phyloP scores from a whole-genome alignment of 2,113 vertebrate genomes.

The Brachionichthys hirsutus region DNA sequence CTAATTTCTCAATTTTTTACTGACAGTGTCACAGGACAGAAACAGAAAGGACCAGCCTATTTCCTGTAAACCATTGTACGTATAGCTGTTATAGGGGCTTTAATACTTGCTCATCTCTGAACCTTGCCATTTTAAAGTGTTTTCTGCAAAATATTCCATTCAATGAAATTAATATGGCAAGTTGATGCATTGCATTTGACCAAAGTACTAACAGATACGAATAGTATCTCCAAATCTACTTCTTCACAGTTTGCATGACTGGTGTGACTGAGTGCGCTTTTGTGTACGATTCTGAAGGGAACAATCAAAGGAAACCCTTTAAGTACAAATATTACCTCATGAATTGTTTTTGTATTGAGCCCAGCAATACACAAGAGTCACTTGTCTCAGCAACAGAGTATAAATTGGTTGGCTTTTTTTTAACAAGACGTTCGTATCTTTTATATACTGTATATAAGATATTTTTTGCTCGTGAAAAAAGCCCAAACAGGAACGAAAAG shows the following conservation, averaged over 20 bases:
- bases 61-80: slow-evolving; percentile 65
- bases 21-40: slow-evolving; percentile 66
- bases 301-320: slow-evolving; percentile 83
- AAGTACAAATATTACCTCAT: slow-evolving; percentile 99
- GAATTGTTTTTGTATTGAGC: slow-evolving; percentile 87
- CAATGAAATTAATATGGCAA: slow-evolving; percentile 47
- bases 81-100: slow-evolving; percentile 76
- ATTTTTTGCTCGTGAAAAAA: slow-evolving; percentile 84
- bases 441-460: slow-evolving; percentile 91
- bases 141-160: slow-evolving; percentile 19
- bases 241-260: slow-evolving; percentile 67
- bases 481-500: slow-evolving; percentile 80
- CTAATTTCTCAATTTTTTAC: slow-evolving; percentile 34
- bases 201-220: slow-evolving; percentile 15
- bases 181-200: slow-evolving; percentile 5
- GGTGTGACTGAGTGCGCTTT: slow-evolving; percentile 55
- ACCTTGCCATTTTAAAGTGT: slow-evolving; percentile 30
- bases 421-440: slow-evolving; percentile 85
- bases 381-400: slow-evolving; percentile 80
- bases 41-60: slow-evolving; percentile 76
- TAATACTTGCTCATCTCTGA: slow-evolving; percentile 39
- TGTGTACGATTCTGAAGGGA: slow-evolving; percentile 78
- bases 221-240: slow-evolving; percentile 38
- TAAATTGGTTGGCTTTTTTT: slow-evolving; percentile 82
- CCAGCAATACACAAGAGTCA: slow-evolving; percentile 76